Conservation (phyloP, 2,113 vertebrate genomes). For the Lontra canadensis region DNA sequence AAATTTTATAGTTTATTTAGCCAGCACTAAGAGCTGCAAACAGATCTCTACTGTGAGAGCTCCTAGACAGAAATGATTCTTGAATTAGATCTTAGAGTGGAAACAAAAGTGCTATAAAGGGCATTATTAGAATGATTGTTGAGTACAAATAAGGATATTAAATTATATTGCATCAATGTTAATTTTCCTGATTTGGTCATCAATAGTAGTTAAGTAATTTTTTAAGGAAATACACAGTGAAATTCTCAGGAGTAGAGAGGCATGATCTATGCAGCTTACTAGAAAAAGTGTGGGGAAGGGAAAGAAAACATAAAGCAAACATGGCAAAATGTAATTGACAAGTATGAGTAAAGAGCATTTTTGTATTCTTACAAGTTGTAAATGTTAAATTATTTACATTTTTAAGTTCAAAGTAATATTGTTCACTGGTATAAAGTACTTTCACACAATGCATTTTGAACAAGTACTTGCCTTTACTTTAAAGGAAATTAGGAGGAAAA, state of each 20-base stretch:
- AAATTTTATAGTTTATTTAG: constrained; percentile 43
- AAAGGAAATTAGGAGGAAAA: neutral
- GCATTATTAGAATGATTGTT: neutral
- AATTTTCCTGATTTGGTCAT: neutral
- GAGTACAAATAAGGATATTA: neutral
- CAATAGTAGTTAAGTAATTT: neutral
- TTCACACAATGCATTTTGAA: neutral
- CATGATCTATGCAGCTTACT: neutral
- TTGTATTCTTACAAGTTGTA: neutral
- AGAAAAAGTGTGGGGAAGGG: neutral
- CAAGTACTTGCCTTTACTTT: neutral
- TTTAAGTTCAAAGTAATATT: neutral
- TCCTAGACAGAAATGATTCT: neutral
- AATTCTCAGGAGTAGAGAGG: neutral
- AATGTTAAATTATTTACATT: neutral
- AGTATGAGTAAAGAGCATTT: neutral
- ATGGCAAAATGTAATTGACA: neutral
- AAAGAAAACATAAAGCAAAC: neutral
- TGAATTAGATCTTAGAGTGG: neutral
- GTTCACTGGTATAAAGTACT: neutral
- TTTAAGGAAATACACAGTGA: neutral
- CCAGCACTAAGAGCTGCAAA: neutral
- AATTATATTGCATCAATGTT: neutral
- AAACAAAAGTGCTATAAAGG: neutral
- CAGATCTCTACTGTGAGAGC: neutral